Percentiles rank a stretch among this genome's conserved stretches.
phyloP scores from a whole-genome alignment of 2,113 vertebrate genomes.

The Rallus limicola region DNA sequence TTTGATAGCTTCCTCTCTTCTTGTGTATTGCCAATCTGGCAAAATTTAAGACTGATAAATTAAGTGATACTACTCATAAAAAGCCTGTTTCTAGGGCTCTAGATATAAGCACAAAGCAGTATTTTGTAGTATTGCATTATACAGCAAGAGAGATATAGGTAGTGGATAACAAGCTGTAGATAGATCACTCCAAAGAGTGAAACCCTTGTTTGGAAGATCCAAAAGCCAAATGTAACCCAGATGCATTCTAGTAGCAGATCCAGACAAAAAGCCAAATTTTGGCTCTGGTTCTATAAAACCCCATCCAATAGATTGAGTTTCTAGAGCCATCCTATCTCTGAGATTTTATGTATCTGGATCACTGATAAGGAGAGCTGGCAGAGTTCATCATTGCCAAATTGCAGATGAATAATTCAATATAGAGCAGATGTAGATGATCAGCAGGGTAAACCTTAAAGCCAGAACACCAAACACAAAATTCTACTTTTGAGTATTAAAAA shows the following conservation, averaged over 20 bases:
- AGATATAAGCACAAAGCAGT: background rate
- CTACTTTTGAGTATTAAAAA: background rate
- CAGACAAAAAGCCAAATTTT: background rate
- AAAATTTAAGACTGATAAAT: background rate
- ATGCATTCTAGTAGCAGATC: background rate
- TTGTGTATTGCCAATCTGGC: background rate
- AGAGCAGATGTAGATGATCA: background rate
- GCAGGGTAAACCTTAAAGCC: background rate
- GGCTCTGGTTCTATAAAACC: background rate
- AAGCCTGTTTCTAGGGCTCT: background rate
- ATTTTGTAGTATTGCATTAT: background rate
- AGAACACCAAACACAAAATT: background rate
- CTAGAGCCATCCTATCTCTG: background rate
- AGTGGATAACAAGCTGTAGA: background rate
- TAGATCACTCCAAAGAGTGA: background rate
- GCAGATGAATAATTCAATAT: background rate
- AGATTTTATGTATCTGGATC: background rate
- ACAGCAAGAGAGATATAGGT: background rate
- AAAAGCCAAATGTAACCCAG: background rate
- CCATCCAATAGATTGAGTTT: background rate
- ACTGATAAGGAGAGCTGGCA: background rate
- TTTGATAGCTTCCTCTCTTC: background rate
- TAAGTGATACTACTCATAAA: background rate
- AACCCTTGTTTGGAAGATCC: background rate
- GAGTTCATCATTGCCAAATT: background rate